A percentile compares a stretch with the other conserved stretches of the same genome.
Conservation (phyloP, 2,797 vertebrate species). For the Sorex maritimensis region DNA sequence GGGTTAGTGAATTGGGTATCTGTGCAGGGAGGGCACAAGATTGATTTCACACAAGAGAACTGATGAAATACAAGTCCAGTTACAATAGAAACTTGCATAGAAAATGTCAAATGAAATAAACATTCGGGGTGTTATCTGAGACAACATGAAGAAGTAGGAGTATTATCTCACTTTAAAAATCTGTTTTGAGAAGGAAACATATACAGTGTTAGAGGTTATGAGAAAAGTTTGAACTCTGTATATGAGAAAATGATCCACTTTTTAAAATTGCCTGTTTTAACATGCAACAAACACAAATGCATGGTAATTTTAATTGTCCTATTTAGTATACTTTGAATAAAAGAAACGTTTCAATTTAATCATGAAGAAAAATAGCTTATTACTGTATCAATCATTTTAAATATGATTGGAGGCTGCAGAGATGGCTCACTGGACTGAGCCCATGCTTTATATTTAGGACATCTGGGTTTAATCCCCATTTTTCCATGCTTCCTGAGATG, state of each 20-base stretch:
- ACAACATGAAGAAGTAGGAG: conserved; percentile 71
- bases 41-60: not conserved
- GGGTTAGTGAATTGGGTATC: not conserved
- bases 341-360: conserved; percentile 66
- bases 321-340: conserved; percentile 71
- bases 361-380: conserved; percentile 39
- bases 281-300: conserved; percentile 71
- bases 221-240: conserved; percentile 87
- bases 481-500: no score
- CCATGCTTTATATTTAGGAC: no score
- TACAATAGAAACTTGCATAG: conserved; percentile 50
- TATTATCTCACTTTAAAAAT: conserved; percentile 78
- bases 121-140: conserved; percentile 70
- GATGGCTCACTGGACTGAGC: no score
- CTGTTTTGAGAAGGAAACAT: conserved; percentile 74
- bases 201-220: conserved; percentile 81
- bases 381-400: conserved; percentile 69
- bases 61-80: not conserved
- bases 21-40: not conserved
- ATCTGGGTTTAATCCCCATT: no score
- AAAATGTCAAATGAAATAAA: conserved; percentile 48
- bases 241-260: conserved; percentile 83
- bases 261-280: conserved; percentile 78
- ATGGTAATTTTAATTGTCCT: conserved; percentile 66
- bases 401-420: conserved; percentile 57